Conservation (phyloP, 2,888 invertebrate species). For the Pemphredon lugubris region DNA sequence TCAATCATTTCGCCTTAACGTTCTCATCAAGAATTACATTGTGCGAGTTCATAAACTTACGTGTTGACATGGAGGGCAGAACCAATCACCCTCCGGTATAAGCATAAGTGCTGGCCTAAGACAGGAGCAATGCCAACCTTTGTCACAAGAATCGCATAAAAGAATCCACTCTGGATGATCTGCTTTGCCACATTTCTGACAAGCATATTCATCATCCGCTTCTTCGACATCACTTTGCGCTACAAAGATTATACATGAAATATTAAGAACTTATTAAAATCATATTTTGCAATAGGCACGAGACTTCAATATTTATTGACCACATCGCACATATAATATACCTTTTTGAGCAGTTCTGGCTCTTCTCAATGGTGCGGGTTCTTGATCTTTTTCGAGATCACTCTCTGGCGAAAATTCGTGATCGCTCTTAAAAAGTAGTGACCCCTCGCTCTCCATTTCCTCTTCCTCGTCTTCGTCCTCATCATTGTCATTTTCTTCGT, state of each 20-base stretch:
- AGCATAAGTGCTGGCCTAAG: slow-evolving; percentile 94
- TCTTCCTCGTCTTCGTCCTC: slow-evolving; percentile 81
- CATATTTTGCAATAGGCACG: too few relatives aligned
- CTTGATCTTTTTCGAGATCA: slow-evolving; percentile 88
- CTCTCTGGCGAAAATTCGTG: slow-evolving; percentile 97
- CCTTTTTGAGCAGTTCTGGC: slow-evolving; percentile 93
- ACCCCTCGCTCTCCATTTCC: slow-evolving; percentile 80
- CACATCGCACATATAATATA: slow-evolving; percentile 59
- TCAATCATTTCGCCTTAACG: background rate
- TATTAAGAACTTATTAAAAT: background rate
- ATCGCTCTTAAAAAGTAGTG: slow-evolving; percentile 87
- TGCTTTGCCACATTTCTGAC: slow-evolving; percentile 93
- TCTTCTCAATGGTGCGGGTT: slow-evolving; percentile 88
- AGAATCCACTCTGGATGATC: slow-evolving; percentile 99
- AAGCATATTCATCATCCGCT: slow-evolving; percentile 87
- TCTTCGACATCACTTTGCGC: slow-evolving; percentile 77
- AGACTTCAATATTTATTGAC: too few relatives aligned
- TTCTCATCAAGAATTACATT: background rate
- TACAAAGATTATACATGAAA: slow-evolving; percentile 23
- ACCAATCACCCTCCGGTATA: slow-evolving; percentile 99
- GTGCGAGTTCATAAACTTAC: slow-evolving; percentile 82
- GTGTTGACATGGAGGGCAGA: slow-evolving; percentile 98
- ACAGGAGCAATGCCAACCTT: slow-evolving; percentile 98
- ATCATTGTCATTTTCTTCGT: slow-evolving; percentile 79
- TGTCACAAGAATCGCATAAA: slow-evolving; percentile 96